Base-by-base conservation (phyloP, 2,797 vertebrate species). In the Adrianichthys oophorus region DNA sequence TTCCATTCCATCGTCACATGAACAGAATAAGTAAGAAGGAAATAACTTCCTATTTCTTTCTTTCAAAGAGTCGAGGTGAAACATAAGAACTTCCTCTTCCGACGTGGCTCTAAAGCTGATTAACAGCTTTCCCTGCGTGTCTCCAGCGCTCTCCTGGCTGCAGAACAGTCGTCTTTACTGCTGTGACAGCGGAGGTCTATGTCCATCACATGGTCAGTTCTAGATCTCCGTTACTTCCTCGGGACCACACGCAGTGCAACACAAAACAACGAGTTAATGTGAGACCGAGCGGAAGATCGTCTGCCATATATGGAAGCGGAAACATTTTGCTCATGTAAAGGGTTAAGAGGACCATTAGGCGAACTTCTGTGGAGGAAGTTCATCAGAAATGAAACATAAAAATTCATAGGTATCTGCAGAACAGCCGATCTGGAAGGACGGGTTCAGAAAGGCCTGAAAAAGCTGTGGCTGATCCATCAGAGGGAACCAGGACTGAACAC, bases 61-160 rank as follows among this genome's bases (percentile, higher is more conserved):
- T 62, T 85, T 81, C 80, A 68, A 79, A 79, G 79, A 77, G 63
- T 55, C 50, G 62, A 60, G 24, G 70, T 67, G 65, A 62, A 65
- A 63, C 74, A 48, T 43, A 24, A 80, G 42, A 70, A 70, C 72
- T 70, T 79, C 66, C 74, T 84, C 80, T 86, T 78, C 16, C 62
- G 76, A 82, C 79, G 62, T 68, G 72, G 67, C 67, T 58, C 66
- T 68, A 90, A 89, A 87, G 86, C 84, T 74, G 79, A 87, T 90
- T 86, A 87, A 80, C 70, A 78, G 67, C 32, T 37, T 37, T 37
- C 32, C 32, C 10, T 7, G 29, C 2, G 2, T 10, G 29, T 32
- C 29, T 12, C 29, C 8, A 8, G 8, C 29, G 29, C 8, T 3
- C 29, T 32, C 8, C 8, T 21, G 19, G 19, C 19, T 21, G 19